Evolutionary conservation across 2,888 invertebrate species (phyloP).

Genomic region (Mythimna ferrago): DNA sequence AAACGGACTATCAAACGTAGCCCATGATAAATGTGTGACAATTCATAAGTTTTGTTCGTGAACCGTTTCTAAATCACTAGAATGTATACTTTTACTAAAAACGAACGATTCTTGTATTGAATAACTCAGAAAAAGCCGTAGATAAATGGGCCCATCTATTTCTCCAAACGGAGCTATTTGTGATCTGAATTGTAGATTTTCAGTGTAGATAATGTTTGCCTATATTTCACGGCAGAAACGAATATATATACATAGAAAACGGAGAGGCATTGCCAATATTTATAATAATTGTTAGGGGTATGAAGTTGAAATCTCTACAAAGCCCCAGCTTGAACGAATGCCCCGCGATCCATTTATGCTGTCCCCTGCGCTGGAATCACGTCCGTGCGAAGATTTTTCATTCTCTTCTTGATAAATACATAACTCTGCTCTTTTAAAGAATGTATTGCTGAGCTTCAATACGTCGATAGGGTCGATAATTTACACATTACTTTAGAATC

Average conservation of each 20-base stretch:
- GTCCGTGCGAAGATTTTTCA: constrained; percentile 71
- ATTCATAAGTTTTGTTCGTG: constrained; percentile 61
- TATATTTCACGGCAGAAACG: constrained; percentile 53
- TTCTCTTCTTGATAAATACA: constrained; percentile 64
- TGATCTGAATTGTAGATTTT: constrained; percentile 66
- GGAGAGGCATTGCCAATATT: constrained; percentile 54
- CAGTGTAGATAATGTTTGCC: constrained; percentile 59
- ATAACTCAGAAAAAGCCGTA: constrained; percentile 63
- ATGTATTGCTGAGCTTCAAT: constrained; percentile 43
- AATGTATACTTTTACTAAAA: constrained; percentile 60
- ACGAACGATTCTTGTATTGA: constrained; percentile 62
- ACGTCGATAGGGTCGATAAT: constrained; percentile 40
- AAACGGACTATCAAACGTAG: constrained; percentile 54
- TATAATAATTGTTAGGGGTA: constrained; percentile 64
- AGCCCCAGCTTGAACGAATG: constrained; percentile 64
- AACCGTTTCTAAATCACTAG: constrained; percentile 57
- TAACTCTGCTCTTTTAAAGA: constrained; percentile 45
- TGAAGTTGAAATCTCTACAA: constrained; percentile 66
- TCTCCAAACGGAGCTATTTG: constrained; percentile 62
- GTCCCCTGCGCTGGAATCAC: constrained; percentile 76
- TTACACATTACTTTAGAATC: constrained; percentile 36
- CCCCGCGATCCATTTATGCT: constrained; percentile 74
- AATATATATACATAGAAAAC: constrained; percentile 38
- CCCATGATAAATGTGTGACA: constrained; percentile 58
- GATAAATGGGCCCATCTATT: constrained; percentile 64